phyloP scores from a whole-genome alignment of 2,113 vertebrate genomes.

The Chitala chitala region DNA sequence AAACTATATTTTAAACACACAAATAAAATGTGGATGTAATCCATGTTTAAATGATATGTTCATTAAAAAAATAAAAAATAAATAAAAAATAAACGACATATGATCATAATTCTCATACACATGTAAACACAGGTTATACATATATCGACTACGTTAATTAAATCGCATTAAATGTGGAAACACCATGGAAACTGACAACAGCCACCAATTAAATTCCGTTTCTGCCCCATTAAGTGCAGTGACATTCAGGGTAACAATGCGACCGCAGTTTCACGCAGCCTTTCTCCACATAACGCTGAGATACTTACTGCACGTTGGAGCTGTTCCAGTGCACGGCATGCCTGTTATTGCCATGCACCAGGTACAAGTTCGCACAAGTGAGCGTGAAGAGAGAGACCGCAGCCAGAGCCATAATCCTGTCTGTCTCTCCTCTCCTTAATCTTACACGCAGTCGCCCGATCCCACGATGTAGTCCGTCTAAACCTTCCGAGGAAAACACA shows the following conservation, averaged over 20 bases:
- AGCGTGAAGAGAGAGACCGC: constrained; percentile 62
- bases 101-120: no score
- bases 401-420: constrained; percentile 64
- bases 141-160: no score
- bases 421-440: constrained; percentile 22
- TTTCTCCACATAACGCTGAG: constrained; percentile 3
- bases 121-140: no score
- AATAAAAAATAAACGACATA: no score
- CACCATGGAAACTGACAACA: no score
- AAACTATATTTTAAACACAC: not conserved
- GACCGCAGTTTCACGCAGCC: not conserved
- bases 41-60: not conserved
- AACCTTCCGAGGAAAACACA: constrained; percentile 16
- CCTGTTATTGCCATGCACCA: constrained; percentile 68
- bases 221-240: not conserved
- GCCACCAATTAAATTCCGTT: no score
- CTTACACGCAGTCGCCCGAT: not conserved
- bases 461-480: constrained; percentile 16
- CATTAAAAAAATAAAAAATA: not conserved
- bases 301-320: constrained; percentile 88
- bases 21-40: not conserved
- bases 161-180: no score
- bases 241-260: not conserved
- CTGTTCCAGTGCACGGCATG: constrained; percentile 93
- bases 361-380: constrained; percentile 64